Evolutionary conservation across 2,888 invertebrate species (phyloP), one percentile per base, ranked within the genome.

Genomic region (Suillia variegata): DNA sequence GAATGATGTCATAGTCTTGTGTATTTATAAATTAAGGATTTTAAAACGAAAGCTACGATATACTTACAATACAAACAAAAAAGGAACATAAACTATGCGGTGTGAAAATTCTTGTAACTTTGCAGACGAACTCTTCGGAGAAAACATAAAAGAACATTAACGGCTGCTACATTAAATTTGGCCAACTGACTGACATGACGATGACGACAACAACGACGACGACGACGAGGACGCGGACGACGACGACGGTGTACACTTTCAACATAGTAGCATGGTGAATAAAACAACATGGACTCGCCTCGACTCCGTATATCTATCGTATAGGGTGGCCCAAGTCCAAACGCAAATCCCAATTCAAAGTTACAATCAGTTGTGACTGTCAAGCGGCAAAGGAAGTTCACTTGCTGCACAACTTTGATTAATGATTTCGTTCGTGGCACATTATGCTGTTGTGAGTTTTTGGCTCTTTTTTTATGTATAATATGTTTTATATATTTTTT

Each of bases 351-450:
- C 74, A 77, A 75, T 76, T 71, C 74, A 70, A 75, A 74, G 76
- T 75, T 74, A 70, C 78, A 77, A 78, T 78, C 78, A 77, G 78
- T 77, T 78, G 78, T 73, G 77, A 77, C 78, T 78, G 78, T 77
- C 78, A 77, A 77, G 71, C 75, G 71, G 75, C 71, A 75, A 78
- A 78, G 76, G 78, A 78, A 78, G 78, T 77, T 77, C 77, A 78
- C 78, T 78, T 77, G 78, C 78, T 77, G 77, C 76, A 76, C 75
- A 71, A 75, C 74, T 73, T 78, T 81, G 81, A 81, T 81, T 81
- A 81, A 81, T 81, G 81, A 76, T 80, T 70, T 70, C 62, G 64
- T 71, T 68, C 71, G 73, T 75, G 78, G 71, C 79, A 80, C 75
- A 80, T 78, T 75, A 78, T 74, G 68, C 51, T 62, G 65, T 65